Conservation (phyloP, 1,140 invertebrate genomes). For the Diploscapter pachys region DNA sequence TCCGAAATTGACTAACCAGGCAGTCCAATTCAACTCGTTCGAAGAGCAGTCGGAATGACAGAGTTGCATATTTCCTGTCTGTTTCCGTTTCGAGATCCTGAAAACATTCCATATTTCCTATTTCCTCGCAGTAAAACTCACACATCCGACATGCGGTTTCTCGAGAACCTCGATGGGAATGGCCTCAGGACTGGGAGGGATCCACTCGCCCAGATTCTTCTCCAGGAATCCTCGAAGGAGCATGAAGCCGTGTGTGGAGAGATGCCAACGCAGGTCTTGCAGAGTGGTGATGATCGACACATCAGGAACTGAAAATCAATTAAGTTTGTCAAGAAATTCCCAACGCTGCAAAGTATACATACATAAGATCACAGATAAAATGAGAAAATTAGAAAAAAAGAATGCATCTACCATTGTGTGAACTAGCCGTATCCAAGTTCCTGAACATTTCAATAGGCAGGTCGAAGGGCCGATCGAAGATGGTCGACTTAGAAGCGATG, state of each 20-base stretch:
- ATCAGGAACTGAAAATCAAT: slow-evolving; percentile 71
- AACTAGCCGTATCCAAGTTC: too few species aligned
- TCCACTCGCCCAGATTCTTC: slow-evolving; percentile 85
- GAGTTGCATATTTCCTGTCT: slow-evolving; percentile 41
- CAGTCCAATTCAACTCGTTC: slow-evolving; percentile 67
- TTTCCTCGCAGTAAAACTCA: slow-evolving; percentile 5
- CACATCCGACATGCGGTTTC: slow-evolving; percentile 22
- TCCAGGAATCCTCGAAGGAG: slow-evolving; percentile 80
- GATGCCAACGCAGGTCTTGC: slow-evolving; percentile 74
- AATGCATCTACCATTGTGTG: slow-evolving; percentile 5
- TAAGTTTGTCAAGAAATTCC: slow-evolving; percentile 10
- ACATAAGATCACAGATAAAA: background rate
- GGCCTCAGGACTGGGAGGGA: slow-evolving; percentile 68
- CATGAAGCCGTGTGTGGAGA: slow-evolving; percentile 81
- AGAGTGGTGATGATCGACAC: slow-evolving; percentile 75
- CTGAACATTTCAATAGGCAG: too few species aligned
- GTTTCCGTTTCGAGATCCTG: slow-evolving; percentile 26
- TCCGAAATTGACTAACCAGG: slow-evolving; percentile 57
- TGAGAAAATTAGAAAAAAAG: background rate
- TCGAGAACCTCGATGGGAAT: slow-evolving; percentile 45
- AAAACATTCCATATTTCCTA: background rate
- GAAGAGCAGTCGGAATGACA: slow-evolving; percentile 46
- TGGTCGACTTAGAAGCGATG: too few species aligned
- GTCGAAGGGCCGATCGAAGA: too few species aligned
- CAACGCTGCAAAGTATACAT: slow-evolving; percentile 1